These are phyloP conservation scores for Disparrhopalites patrizii DNA, from an alignment of 2,888 invertebrate species.

Conservation along the genomic window DNA sequence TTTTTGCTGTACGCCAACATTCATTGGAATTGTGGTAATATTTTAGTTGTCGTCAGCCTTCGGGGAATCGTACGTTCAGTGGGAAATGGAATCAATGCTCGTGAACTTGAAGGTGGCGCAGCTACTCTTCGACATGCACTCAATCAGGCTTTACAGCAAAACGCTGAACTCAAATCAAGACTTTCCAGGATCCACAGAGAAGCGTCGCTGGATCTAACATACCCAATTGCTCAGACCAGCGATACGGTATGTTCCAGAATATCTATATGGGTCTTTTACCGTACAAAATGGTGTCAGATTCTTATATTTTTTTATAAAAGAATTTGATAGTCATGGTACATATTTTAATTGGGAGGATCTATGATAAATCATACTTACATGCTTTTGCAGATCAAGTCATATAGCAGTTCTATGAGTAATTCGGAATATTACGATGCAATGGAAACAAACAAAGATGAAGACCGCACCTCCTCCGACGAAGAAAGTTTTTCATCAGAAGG, in stretches of 20 bases:
- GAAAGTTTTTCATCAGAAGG: constrained; percentile 49
- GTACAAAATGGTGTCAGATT: background rate
- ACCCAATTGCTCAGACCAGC: constrained; percentile 58
- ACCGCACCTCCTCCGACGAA: constrained; percentile 47
- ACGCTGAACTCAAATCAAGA: constrained; percentile 62
- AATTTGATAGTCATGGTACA: no score
- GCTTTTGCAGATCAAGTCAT: constrained; percentile 50
- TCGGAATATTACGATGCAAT: constrained; percentile 80
- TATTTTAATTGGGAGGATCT: no score
- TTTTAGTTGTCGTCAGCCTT: constrained; percentile 45
- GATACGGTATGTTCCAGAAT: constrained; percentile 36
- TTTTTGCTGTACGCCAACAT: no score
- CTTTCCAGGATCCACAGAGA: constrained; percentile 52
- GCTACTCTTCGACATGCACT: constrained; percentile 61
- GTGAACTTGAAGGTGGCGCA: constrained; percentile 46
- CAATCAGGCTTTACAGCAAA: constrained; percentile 67
- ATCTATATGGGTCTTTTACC: background rate
- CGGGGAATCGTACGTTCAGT: constrained; percentile 44
- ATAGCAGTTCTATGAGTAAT: constrained; percentile 70
- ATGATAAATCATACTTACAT: background rate
- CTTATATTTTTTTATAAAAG: background rate
- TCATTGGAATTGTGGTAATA: no score
- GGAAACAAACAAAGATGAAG: constrained; percentile 46
- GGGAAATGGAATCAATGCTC: constrained; percentile 37
- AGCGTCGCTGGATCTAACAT: constrained; percentile 57